Evolutionary conservation across 2,888 invertebrate species (phyloP).

Genomic region (Cerceris ruficornis): DNA sequence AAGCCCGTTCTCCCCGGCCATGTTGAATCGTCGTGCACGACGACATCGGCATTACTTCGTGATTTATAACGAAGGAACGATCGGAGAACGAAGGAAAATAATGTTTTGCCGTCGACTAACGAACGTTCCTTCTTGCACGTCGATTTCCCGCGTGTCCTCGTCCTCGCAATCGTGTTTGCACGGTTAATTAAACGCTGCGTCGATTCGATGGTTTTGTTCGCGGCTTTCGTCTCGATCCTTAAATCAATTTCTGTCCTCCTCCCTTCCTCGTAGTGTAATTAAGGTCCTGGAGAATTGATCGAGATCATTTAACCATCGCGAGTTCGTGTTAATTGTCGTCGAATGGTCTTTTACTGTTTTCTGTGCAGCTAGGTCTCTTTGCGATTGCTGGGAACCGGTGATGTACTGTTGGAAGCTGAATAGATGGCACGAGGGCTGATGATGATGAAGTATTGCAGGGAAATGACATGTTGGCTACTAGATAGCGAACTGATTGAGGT

Average conservation of each 20-base stretch:
- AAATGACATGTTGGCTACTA: no score
- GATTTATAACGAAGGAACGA: constrained; percentile 2
- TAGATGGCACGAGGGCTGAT: no score
- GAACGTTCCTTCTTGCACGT: background rate
- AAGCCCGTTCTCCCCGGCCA: background rate
- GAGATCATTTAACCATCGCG: constrained; percentile 17
- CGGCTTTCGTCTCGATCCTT: background rate
- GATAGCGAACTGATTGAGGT: no score
- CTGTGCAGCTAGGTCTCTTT: background rate
- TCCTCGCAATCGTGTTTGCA: background rate
- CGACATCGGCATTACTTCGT: background rate
- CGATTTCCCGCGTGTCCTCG: background rate
- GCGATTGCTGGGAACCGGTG: no score
- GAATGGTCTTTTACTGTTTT: constrained; percentile 7
- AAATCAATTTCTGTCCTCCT: constrained; percentile 26
- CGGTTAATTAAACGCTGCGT: constrained; percentile 9
- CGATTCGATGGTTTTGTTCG: background rate
- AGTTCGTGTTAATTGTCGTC: constrained; percentile 37
- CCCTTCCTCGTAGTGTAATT: background rate
- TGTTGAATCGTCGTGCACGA: background rate
- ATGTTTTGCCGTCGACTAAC: background rate
- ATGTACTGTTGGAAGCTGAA: no score
- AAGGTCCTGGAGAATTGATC: background rate
- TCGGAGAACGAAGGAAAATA: background rate
- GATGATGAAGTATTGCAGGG: no score